Evolutionary conservation across 2,113 vertebrate species (phyloP).

Genomic region (Notothenia coriiceps): DNA sequence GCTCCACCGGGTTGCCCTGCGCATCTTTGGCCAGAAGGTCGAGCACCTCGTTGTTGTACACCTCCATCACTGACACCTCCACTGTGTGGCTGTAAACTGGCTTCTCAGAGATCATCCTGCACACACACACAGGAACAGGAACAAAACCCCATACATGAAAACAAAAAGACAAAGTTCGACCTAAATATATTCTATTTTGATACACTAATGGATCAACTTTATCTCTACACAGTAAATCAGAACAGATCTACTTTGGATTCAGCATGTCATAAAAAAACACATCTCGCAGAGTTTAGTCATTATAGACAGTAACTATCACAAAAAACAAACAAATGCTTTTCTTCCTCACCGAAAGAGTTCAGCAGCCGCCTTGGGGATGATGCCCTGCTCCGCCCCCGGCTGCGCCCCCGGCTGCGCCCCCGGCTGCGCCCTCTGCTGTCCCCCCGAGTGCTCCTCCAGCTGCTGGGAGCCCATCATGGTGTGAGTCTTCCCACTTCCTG

Average conservation of each 20-base stretch:
- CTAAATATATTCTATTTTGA: neutral
- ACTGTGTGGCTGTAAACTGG: slow-evolving; percentile 79
- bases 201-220: too few relatives aligned
- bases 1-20: slow-evolving; percentile 49
- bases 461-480: slow-evolving; percentile 87
- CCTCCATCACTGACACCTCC: slow-evolving; percentile 88
- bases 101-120: slow-evolving; percentile 88
- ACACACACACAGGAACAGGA: slow-evolving; percentile 2
- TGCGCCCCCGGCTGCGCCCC: slow-evolving; percentile 54
- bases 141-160: slow-evolving; percentile 15
- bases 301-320: neutral
- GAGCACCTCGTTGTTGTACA: slow-evolving; percentile 89
- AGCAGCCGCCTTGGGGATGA: slow-evolving; percentile 86
- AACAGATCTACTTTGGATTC: neutral
- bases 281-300: neutral
- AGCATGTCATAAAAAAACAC: neutral
- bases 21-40: slow-evolving; percentile 88
- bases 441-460: slow-evolving; percentile 32
- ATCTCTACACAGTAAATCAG: neutral
- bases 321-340: neutral
- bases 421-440: slow-evolving; percentile 58
- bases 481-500: slow-evolving; percentile 91
- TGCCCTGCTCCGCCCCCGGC: slow-evolving; percentile 70
- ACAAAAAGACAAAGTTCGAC: slow-evolving; percentile 2
- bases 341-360: slow-evolving; percentile 86